Conservation (phyloP, 2,888 invertebrate genomes). For the Thymelicus lineola region DNA sequence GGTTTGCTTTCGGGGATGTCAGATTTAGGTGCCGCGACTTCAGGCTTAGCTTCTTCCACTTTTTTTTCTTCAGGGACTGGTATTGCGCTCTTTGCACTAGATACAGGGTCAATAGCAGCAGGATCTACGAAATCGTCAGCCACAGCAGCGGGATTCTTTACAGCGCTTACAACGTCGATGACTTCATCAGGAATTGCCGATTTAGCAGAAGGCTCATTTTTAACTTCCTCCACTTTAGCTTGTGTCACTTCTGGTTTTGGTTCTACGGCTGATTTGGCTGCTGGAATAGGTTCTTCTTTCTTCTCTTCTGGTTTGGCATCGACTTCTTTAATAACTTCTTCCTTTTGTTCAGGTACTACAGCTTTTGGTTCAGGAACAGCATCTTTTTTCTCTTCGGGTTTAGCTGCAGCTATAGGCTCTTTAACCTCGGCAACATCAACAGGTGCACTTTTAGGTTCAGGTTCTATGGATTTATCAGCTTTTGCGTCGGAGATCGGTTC, state of each 20-base stretch:
- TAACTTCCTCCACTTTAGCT: slow-evolving; percentile 63
- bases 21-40: slow-evolving; percentile 37
- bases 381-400: slow-evolving; percentile 52
- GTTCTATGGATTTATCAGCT: slow-evolving; percentile 49
- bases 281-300: slow-evolving; percentile 51
- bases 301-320: slow-evolving; percentile 56
- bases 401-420: slow-evolving; percentile 48
- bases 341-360: slow-evolving; percentile 47
- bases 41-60: slow-evolving; percentile 46
- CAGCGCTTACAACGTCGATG: slow-evolving; percentile 66
- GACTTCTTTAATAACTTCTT: slow-evolving; percentile 53
- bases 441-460: slow-evolving; percentile 47
- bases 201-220: slow-evolving; percentile 57
- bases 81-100: slow-evolving; percentile 70
- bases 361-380: slow-evolving; percentile 55
- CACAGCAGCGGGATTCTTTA: slow-evolving; percentile 62
- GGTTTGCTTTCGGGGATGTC: slow-evolving; percentile 46
- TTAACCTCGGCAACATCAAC: slow-evolving; percentile 40
- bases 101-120: slow-evolving; percentile 58
- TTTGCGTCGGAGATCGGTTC: slow-evolving; percentile 51
- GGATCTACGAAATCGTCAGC: slow-evolving; percentile 69
- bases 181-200: slow-evolving; percentile 55
- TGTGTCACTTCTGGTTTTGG: slow-evolving; percentile 52
- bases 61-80: slow-evolving; percentile 60
- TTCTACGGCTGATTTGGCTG: slow-evolving; percentile 48